These are phyloP conservation scores for Crotophaga sulcirostris DNA, from an alignment of 2,113 vertebrate species.

Conservation along the genomic window DNA sequence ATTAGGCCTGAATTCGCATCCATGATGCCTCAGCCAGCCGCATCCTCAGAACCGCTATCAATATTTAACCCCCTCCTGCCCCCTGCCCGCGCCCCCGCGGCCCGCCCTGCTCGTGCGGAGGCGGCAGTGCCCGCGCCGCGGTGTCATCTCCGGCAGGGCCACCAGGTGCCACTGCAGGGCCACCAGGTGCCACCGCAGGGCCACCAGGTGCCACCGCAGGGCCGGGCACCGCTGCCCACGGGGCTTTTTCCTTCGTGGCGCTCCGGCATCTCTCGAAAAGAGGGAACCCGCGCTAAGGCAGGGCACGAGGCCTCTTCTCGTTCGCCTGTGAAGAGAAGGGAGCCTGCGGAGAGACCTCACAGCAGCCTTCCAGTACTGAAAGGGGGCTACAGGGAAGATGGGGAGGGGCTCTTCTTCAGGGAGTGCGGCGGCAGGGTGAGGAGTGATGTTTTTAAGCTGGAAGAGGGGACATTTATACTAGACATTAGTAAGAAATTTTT, in stretches of 20 bases:
- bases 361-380: too few species aligned
- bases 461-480: too few species aligned
- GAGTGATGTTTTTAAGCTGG: too few species aligned
- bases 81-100: too few species aligned
- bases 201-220: neutral
- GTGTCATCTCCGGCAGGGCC: neutral
- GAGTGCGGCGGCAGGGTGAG: too few species aligned
- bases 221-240: neutral
- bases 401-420: too few species aligned
- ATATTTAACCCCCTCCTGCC: neutral
- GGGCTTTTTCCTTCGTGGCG: fast-evolving
- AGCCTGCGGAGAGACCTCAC: neutral
- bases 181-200: neutral
- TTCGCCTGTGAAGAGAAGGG: neutral
- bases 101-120: too few species aligned
- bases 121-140: too few species aligned
- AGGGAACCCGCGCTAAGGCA: neutral
- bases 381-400: too few species aligned
- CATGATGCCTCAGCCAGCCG: neutral
- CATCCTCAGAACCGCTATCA: neutral
- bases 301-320: neutral
- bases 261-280: neutral
- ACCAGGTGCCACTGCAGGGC: neutral
- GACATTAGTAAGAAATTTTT: too few species aligned
- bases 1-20: neutral